A percentile compares a stretch with the other conserved stretches of the same genome.
Evolutionary conservation across 2,888 invertebrate species (phyloP).

Genomic region (Idaea dimidiata): DNA sequence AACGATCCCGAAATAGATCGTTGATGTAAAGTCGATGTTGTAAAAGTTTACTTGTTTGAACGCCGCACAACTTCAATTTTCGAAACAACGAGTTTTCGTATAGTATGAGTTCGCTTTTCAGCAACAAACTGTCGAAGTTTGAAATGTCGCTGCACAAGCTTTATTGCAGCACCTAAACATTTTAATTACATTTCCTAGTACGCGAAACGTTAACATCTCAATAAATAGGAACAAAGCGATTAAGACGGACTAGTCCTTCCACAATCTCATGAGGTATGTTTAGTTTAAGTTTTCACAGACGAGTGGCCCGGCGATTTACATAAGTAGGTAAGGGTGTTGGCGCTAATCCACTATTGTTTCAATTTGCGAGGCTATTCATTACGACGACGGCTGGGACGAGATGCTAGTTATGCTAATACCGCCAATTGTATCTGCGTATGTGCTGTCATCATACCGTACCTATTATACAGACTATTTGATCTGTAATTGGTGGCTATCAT

Average conservation of each 20-base stretch:
- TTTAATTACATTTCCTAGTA: background rate
- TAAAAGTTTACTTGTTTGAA: conserved; percentile 23
- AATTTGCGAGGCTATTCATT: conserved; percentile 71
- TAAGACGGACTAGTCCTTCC: conserved; percentile 4
- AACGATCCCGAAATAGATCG: conserved; percentile 37
- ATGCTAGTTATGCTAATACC: conserved; percentile 67
- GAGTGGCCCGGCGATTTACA: conserved; percentile 40
- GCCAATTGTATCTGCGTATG: conserved; percentile 44
- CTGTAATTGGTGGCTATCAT: background rate
- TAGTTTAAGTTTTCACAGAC: conserved; percentile 13
- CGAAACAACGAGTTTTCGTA: conserved; percentile 19
- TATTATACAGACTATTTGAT: background rate
- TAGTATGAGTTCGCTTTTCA: conserved; percentile 1
- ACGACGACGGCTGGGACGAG: conserved; percentile 45
- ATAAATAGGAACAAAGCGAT: background rate
- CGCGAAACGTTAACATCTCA: background rate
- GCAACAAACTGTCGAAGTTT: conserved; percentile 4
- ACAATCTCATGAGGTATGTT: conserved; percentile 21
- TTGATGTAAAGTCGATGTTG: conserved; percentile 22
- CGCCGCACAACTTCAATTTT: conserved; percentile 18
- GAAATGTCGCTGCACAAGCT: background rate
- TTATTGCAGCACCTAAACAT: background rate
- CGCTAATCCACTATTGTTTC: conserved; percentile 70
- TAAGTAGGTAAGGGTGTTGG: conserved; percentile 60
- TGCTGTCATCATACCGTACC: conserved; percentile 30